Evolutionary conservation across 2,797 vertebrate genomes (phyloP), one percentile per base, ranked within the genome.

Genomic region (Channallabes apus): DNA sequence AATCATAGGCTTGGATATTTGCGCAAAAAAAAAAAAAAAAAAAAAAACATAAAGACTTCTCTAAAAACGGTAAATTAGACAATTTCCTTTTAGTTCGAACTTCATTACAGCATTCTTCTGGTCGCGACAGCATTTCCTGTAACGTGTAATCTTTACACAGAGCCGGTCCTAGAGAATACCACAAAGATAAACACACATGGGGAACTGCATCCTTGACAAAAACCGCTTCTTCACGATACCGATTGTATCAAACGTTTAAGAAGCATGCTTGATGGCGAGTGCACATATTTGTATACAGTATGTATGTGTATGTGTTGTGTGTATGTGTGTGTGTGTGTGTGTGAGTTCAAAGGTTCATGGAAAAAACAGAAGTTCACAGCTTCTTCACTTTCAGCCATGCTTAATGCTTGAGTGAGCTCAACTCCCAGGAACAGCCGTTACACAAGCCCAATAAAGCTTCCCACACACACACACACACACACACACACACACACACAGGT

Each of bases 171-270:
- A 84, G 82, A 88, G 85, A 88, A 89, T 83, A 86, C 82, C 85
- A 68, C 84, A 65, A 73, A 85, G 88, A 89, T 88, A 88, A 88
- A 88, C 83, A 88, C 64, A 79, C 87, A 84, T 80, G n/a, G 59
- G 22, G 61, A 80, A 62, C 24, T 46, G 77, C 59, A 41, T 22
- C 56, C 24, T 62, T 24, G 32, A 79, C 77, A 62, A 62, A 79
- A 80, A 38, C 38, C 41, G 56, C 9, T 59, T 78, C 75, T 78
- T 79, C 76, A 62, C 61, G 58, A 80, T 80, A 64, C 24, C 9
- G 29, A 38, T n/a, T 61, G 12, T 41, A 80, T 62, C 24, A 54
- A 41, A 41, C 41, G 64, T 32, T 80, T 17, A 64, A 80, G 29
- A 9, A 4, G 15, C 59, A 46, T 35, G 58, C 20, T 54, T 73